These are phyloP conservation scores for Nasonovia ribisnigri DNA, from an alignment of 2,888 invertebrate genomes.

Conservation along the genomic window DNA sequence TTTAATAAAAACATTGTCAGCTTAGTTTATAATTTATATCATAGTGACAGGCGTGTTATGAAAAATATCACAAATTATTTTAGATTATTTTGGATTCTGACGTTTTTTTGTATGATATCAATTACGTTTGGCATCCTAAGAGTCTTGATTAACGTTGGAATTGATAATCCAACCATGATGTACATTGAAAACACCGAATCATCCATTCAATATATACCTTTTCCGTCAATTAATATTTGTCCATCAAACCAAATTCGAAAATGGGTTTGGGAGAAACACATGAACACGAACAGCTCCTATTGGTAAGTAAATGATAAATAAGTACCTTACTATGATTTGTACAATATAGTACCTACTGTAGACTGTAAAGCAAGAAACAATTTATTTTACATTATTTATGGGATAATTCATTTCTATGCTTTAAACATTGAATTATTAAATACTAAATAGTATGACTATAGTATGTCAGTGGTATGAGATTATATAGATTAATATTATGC, in stretches of 20 bases:
- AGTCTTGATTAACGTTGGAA: not conserved
- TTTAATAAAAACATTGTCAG: not conserved
- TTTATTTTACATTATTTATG: not conserved
- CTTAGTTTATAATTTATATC: not conserved
- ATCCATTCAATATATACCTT: conserved; percentile 39
- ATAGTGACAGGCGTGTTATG: not conserved
- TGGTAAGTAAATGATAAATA: conserved; percentile 12
- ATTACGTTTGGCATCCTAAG: not conserved
- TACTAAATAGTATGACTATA: not conserved
- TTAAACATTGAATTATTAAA: not conserved
- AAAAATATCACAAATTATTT: not conserved
- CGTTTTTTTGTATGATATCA: not conserved
- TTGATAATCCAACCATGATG: not conserved
- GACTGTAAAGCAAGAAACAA: not conserved
- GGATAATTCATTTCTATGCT: not conserved
- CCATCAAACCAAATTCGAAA: conserved; percentile 29
- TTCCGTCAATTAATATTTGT: conserved; percentile 36
- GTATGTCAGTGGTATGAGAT: not conserved
- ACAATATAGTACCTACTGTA: not conserved
- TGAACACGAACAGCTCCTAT: not conserved
- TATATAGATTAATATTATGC: not conserved
- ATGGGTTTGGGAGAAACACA: conserved; percentile 3
- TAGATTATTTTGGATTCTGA: conserved; percentile 29
- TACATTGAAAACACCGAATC: conserved; percentile 44
- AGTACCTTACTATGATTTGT: not conserved